A percentile compares a stretch with the other conserved stretches of the same genome.
These are phyloP conservation scores for Idaea straminata DNA, from an alignment of 2,888 invertebrate species.

Conservation along the genomic window DNA sequence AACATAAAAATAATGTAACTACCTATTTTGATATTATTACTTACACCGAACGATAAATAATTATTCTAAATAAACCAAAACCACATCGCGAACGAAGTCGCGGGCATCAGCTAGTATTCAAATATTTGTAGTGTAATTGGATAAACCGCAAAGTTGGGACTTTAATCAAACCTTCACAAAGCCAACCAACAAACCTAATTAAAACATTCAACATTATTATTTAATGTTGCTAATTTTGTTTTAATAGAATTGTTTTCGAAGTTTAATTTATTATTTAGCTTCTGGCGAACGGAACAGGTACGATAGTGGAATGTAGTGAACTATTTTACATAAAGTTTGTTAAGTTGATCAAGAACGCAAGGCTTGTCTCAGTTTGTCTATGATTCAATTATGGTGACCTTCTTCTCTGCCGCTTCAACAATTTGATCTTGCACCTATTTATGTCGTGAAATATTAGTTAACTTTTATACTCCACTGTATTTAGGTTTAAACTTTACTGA, in stretches of 20 bases:
- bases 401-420: no score
- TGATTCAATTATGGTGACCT: neutral
- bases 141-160: constrained; percentile 23
- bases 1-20: no score
- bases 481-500: no score
- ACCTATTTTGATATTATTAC: no score
- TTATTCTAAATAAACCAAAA: no score
- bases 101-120: no score
- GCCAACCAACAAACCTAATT: constrained; percentile 26
- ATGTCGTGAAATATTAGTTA: no score
- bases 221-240: neutral
- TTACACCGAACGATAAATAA: no score
- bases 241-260: neutral
- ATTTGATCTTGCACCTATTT: no score
- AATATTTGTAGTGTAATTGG: constrained; percentile 17
- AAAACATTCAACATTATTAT: constrained; percentile 22
- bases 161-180: constrained; percentile 27
- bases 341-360: neutral
- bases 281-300: neutral
- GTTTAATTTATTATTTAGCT: neutral
- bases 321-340: neutral
- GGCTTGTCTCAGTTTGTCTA: neutral
- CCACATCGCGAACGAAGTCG: no score
- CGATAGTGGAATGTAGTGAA: neutral
- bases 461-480: no score